These are phyloP conservation scores for Knipowitschia caucasica DNA, from an alignment of 2,797 vertebrate genomes.

Conservation along the genomic window DNA sequence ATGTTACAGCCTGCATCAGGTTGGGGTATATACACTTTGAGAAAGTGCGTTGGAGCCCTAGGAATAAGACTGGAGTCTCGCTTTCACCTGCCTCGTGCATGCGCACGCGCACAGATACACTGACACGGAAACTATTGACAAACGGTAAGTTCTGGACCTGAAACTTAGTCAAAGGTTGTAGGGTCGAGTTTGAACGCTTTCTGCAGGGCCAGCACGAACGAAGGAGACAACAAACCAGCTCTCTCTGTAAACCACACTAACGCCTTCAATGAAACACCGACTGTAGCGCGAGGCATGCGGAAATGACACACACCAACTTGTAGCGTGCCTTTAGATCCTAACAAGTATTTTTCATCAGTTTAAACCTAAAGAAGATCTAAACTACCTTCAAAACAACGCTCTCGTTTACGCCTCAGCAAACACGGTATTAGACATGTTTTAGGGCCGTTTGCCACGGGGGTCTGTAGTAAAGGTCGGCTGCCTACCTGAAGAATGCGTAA, in stretches of 20 bases:
- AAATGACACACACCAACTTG: constrained; percentile 3
- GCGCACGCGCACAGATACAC: constrained; percentile 2
- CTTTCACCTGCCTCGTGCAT: constrained; percentile 36
- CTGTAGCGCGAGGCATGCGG: not conserved
- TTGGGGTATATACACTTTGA: too few species aligned
- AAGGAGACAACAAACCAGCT: constrained; percentile 21
- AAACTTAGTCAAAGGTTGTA: constrained; percentile 13
- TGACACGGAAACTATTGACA: constrained; percentile 24
- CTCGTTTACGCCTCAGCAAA: constrained; percentile 1
- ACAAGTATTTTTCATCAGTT: too few species aligned
- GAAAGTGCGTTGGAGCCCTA: not conserved
- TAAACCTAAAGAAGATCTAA: too few species aligned
- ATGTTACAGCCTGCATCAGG: not conserved
- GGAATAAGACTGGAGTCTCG: not conserved
- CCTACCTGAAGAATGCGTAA: constrained; percentile 49
- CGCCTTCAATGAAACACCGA: not conserved
- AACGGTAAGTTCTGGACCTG: constrained; percentile 30
- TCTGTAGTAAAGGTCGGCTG: not conserved
- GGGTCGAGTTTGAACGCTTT: not conserved
- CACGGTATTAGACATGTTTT: not conserved
- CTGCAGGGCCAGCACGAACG: not conserved
- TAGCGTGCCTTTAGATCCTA: too few species aligned
- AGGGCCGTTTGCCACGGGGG: not conserved
- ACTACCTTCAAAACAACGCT: constrained; percentile 1
- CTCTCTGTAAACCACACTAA: not conserved